phyloP scores from a whole-genome alignment of 1,140 invertebrate genomes.

The Dendrolimus kikuchii region DNA sequence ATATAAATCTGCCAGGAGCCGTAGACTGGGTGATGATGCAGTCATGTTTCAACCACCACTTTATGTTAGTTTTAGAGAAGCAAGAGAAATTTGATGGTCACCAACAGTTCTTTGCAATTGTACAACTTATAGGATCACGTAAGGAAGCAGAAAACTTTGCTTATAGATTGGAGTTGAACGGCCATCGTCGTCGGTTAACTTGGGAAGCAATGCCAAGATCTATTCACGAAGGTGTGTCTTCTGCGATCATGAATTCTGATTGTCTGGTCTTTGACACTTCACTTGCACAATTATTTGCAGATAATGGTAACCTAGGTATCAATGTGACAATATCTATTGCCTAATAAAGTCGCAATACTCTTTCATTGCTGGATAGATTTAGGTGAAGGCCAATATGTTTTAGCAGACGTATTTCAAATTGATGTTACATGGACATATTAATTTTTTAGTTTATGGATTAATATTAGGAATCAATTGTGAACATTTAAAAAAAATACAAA shows the following conservation, averaged over 20 bases:
- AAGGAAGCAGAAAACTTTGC: constrained; percentile 99
- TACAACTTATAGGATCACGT: constrained; percentile 97
- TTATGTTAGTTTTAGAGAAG: constrained; percentile 99
- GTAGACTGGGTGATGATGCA: constrained; percentile 99
- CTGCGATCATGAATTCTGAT: constrained; percentile 98
- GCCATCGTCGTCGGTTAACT: constrained; percentile 91
- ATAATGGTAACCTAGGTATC: constrained; percentile 99
- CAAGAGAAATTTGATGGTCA: constrained; percentile 98
- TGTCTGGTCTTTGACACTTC: constrained; percentile 99
- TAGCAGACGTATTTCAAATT: not conserved
- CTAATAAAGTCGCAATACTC: constrained; percentile 40
- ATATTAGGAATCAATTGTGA: too few relatives aligned
- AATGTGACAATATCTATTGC: constrained; percentile 98
- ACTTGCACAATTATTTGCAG: constrained; percentile 98
- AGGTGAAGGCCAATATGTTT: too few relatives aligned
- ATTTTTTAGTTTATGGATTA: too few relatives aligned
- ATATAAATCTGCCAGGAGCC: constrained; percentile 99
- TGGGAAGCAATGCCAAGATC: constrained; percentile 99
- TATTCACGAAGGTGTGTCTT: constrained; percentile 98
- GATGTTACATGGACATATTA: not conserved
- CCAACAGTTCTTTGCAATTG: constrained; percentile 99
- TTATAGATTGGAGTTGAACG: constrained; percentile 97
- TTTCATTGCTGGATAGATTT: too few relatives aligned
- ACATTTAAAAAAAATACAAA: not conserved
- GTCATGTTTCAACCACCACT: constrained; percentile 98